These are phyloP conservation scores for Scomber scombrus DNA, from an alignment of 2,113 vertebrate genomes.

Conservation along the genomic window DNA sequence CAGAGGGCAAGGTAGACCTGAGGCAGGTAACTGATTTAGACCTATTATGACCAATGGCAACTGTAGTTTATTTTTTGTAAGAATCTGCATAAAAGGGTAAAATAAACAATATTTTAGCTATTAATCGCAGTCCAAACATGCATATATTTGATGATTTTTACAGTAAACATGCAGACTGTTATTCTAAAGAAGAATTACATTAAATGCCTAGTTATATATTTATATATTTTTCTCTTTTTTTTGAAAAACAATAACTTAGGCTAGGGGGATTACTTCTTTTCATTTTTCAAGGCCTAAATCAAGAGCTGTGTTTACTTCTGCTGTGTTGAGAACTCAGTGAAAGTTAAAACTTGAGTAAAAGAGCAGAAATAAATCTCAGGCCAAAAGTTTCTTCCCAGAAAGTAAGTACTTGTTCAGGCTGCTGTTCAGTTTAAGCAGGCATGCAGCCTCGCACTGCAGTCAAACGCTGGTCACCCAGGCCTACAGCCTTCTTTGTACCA, in stretches of 20 bases:
- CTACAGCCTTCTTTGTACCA: slow-evolving; percentile 50
- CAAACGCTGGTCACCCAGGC: slow-evolving; percentile 61
- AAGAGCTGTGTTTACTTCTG: neutral
- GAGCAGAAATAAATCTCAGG: slow-evolving; percentile 56
- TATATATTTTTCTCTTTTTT: neutral
- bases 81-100: neutral
- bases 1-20: neutral
- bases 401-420: slow-evolving; percentile 48
- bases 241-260: neutral
- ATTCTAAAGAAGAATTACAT: neutral
- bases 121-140: neutral
- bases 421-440: slow-evolving; percentile 50
- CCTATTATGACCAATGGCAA: neutral
- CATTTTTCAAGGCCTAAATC: neutral
- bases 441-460: slow-evolving; percentile 52
- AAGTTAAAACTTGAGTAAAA: slow-evolving; percentile 38
- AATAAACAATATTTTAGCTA: neutral
- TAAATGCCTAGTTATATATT: neutral
- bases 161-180: neutral
- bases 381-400: slow-evolving; percentile 53
- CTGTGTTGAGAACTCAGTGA: slow-evolving; percentile 16
- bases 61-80: too few species aligned
- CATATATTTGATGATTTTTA: neutral
- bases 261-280: neutral
- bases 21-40: neutral